Percentiles rank a stretch among this genome's conserved stretches.
Evolutionary conservation across 2,888 invertebrate genomes (phyloP).

Genomic region (Tenthredo amoena): DNA sequence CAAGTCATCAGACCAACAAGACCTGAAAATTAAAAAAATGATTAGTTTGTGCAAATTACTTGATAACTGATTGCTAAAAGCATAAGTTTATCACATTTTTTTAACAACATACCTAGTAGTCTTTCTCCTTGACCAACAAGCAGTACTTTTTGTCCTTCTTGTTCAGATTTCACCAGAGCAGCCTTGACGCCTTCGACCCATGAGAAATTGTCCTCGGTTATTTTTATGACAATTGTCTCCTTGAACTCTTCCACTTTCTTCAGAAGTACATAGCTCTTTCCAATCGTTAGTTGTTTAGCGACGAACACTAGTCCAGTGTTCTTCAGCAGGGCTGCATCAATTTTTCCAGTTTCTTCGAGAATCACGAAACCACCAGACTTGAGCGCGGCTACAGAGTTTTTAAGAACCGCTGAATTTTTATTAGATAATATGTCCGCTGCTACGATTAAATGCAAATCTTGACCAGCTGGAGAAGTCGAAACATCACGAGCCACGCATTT

Average conservation of each 20-base stretch:
- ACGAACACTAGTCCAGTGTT: slow-evolving; percentile 80
- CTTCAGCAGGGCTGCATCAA: slow-evolving; percentile 63
- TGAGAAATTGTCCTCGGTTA: slow-evolving; percentile 85
- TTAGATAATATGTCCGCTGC: slow-evolving; percentile 84
- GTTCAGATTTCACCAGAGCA: slow-evolving; percentile 84
- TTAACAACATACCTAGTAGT: slow-evolving; percentile 69
- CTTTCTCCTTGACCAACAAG: slow-evolving; percentile 86
- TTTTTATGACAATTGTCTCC: slow-evolving; percentile 81
- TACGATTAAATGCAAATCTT: slow-evolving; percentile 85
- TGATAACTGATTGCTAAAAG: background rate
- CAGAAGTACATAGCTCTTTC: slow-evolving; percentile 84
- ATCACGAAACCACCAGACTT: slow-evolving; percentile 86
- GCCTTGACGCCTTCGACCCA: slow-evolving; percentile 93
- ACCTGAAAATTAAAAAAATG: slow-evolving; percentile 80
- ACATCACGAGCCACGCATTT: slow-evolving; percentile 85
- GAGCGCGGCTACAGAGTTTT: slow-evolving; percentile 82
- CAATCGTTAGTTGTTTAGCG: slow-evolving; percentile 83
- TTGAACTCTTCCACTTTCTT: slow-evolving; percentile 79
- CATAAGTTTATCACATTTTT: background rate
- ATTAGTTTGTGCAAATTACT: background rate
- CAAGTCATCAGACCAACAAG: slow-evolving; percentile 95
- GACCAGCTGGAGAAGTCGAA: slow-evolving; percentile 81
- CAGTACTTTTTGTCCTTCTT: slow-evolving; percentile 82
- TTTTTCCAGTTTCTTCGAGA: slow-evolving; percentile 83
- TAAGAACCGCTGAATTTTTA: slow-evolving; percentile 79